Conservation (phyloP, 2,888 invertebrate genomes). For the Pammene fasciana region DNA sequence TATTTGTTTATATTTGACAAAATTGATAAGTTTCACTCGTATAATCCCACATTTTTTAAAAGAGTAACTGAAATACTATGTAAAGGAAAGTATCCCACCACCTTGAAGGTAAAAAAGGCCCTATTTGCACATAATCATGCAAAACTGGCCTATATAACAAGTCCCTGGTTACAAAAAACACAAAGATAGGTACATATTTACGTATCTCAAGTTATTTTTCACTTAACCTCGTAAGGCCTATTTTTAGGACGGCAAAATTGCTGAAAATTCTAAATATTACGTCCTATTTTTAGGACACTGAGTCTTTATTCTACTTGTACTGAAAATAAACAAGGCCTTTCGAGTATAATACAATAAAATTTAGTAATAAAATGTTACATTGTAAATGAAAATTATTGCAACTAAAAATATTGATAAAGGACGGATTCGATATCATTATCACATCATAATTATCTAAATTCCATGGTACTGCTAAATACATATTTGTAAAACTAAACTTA, state of each 20-base stretch:
- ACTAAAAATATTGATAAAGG: constrained; percentile 43
- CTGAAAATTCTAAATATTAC: too few species aligned
- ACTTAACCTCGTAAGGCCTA: too few species aligned
- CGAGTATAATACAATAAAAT: neutral
- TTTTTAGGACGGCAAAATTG: too few species aligned
- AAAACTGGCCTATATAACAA: constrained; percentile 11
- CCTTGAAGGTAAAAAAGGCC: constrained; percentile 47
- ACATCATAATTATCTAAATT: constrained; percentile 40
- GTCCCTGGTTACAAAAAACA: constrained; percentile 12
- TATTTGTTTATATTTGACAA: too few species aligned
- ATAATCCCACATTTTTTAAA: neutral
- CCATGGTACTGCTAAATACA: constrained; percentile 39
- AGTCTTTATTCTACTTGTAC: too few species aligned
- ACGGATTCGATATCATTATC: constrained; percentile 42
- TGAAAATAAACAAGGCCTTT: too few species aligned
- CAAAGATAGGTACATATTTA: constrained; percentile 50
- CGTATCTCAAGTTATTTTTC: constrained; percentile 80
- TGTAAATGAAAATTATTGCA: constrained; percentile 40
- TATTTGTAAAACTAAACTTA: constrained; percentile 34
- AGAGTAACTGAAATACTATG: constrained; percentile 33
- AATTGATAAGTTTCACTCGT: too few species aligned
- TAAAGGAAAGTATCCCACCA: constrained; percentile 62
- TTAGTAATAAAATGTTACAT: constrained; percentile 44
- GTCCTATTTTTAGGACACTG: too few species aligned
- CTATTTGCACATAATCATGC: constrained; percentile 6